These are phyloP conservation scores for Parthenolecanium corni DNA, from an alignment of 2,888 invertebrate species.

Conservation along the genomic window DNA sequence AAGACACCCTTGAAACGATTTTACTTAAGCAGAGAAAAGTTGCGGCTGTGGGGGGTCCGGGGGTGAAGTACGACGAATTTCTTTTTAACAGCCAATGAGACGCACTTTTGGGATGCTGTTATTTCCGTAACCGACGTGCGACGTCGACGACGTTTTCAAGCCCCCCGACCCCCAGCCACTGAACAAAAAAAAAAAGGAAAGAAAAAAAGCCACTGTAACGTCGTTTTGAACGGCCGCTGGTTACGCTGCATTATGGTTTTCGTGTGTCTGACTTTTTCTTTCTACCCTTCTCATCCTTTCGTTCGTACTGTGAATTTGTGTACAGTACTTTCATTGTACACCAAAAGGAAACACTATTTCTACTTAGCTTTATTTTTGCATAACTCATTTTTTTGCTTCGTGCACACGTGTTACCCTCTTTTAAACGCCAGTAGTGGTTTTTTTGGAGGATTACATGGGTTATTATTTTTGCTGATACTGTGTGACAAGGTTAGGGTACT, in stretches of 20 bases:
- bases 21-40: constrained; percentile 6
- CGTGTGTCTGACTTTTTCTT: neutral
- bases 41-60: no score
- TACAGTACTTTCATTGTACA: no score
- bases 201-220: neutral
- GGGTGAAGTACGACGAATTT: constrained; percentile 25
- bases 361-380: no score
- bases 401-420: no score
- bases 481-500: no score
- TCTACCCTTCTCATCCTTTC: neutral
- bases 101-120: constrained; percentile 22
- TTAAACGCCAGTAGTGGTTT: no score
- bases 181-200: no score
- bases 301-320: neutral
- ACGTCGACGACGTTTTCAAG: neutral
- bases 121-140: constrained; percentile 22
- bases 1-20: constrained; percentile 26
- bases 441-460: no score
- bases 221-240: constrained; percentile 17
- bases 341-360: no score
- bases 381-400: no score
- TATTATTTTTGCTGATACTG: no score
- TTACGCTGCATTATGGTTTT: constrained; percentile 24
- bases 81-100: constrained; percentile 26
- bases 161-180: neutral